These are phyloP conservation scores for Plutomurus gul DNA, from an alignment of 1,140 invertebrate species.

Conservation along the genomic window DNA sequence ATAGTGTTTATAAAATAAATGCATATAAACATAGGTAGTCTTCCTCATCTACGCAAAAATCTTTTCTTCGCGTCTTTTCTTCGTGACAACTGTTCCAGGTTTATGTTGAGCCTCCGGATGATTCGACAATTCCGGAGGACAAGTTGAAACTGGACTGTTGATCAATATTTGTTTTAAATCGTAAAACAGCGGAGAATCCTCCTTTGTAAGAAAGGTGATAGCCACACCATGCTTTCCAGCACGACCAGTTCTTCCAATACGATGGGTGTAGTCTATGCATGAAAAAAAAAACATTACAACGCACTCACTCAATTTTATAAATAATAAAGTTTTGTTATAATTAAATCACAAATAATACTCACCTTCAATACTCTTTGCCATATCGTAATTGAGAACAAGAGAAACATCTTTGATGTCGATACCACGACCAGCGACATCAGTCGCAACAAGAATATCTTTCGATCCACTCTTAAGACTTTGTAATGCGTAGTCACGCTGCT, in stretches of 20 bases:
- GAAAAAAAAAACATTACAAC: slow-evolving; percentile 45
- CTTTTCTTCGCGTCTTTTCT: slow-evolving; percentile 94
- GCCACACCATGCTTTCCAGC: slow-evolving; percentile 97
- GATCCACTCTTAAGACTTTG: slow-evolving; percentile 90
- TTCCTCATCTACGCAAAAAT: slow-evolving; percentile 85
- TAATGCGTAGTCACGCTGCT: slow-evolving; percentile 97
- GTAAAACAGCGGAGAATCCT: slow-evolving; percentile 94
- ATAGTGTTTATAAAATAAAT: no score
- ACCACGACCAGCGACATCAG: slow-evolving; percentile 99
- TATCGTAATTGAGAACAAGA: slow-evolving; percentile 98
- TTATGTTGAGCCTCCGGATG: slow-evolving; percentile 99
- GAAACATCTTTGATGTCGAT: slow-evolving; percentile 99
- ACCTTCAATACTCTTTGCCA: slow-evolving; percentile 98
- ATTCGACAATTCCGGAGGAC: slow-evolving; percentile 95
- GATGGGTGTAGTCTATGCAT: slow-evolving; percentile 92
- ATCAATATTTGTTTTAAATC: slow-evolving; percentile 93
- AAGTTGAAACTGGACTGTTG: slow-evolving; percentile 88
- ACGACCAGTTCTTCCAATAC: slow-evolving; percentile 98
- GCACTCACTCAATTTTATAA: background rate
- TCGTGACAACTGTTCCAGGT: slow-evolving; percentile 89
- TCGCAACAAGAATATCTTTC: slow-evolving; percentile 99
- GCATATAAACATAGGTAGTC: no score
- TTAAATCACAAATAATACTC: slow-evolving; percentile 45
- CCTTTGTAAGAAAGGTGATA: slow-evolving; percentile 95
- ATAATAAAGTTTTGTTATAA: background rate